These are phyloP conservation scores for Odontamblyopus lacepedii DNA, from an alignment of 2,797 vertebrate genomes.

Conservation along the genomic window DNA sequence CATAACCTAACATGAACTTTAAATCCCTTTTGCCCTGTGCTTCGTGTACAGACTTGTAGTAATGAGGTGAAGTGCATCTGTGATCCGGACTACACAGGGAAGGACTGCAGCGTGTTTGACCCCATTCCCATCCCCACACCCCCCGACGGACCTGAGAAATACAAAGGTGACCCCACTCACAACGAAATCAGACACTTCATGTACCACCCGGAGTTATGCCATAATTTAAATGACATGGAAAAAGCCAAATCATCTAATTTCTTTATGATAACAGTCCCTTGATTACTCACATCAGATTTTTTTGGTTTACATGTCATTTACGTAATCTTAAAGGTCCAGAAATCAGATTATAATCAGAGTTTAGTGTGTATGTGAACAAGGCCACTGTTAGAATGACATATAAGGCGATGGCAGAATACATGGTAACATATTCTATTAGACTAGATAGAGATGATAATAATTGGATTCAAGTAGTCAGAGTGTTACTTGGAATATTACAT, in stretches of 20 bases:
- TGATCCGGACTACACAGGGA: conserved; percentile 91
- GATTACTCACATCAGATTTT: no score
- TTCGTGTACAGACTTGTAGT: conserved; percentile 85
- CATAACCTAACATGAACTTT: background rate
- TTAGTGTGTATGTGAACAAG: no score
- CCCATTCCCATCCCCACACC: conserved; percentile 86
- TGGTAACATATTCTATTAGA: background rate
- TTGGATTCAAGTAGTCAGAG: background rate
- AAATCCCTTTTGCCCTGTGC: background rate
- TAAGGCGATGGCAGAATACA: background rate
- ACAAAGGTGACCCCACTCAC: conserved; percentile 79
- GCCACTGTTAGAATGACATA: background rate
- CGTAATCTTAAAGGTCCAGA: no score
- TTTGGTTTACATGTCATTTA: no score
- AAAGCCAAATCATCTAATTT: no score
- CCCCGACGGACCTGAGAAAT: conserved; percentile 81
- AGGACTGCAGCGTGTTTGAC: conserved; percentile 96
- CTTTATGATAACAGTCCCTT: no score
- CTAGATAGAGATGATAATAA: background rate
- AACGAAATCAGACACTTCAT: background rate
- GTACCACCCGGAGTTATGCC: background rate
- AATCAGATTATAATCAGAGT: no score
- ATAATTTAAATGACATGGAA: no score
- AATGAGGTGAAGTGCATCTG: conserved; percentile 97
- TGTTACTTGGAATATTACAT: no score